Percentiles rank a stretch among this genome's conserved stretches.
These are phyloP conservation scores for Halesus radiatus DNA, from an alignment of 1,140 invertebrate species.

Conservation along the genomic window DNA sequence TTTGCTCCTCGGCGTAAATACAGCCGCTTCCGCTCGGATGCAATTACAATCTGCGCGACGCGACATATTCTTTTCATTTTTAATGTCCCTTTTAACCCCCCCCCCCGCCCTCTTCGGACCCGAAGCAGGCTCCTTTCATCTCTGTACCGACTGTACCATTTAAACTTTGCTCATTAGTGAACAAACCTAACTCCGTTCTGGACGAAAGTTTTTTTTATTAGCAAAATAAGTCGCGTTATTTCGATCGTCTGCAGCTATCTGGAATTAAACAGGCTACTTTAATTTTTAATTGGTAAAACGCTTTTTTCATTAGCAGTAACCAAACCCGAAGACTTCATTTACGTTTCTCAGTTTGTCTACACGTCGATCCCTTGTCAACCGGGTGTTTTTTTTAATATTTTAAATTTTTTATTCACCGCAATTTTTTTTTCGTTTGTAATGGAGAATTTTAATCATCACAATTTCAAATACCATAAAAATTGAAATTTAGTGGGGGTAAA, in stretches of 20 bases:
- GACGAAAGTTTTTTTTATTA: slow-evolving; percentile 33
- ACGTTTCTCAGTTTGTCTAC: no score
- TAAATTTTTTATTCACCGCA: no score
- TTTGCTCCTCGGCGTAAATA: slow-evolving; percentile 7
- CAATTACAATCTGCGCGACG: slow-evolving; percentile 35
- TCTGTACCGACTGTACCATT: not conserved
- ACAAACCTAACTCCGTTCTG: slow-evolving; percentile 18
- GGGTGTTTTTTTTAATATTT: no score
- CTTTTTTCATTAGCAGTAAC: no score
- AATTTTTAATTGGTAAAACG: no score
- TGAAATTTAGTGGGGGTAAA: no score
- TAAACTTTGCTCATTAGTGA: slow-evolving; percentile 44
- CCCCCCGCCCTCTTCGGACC: not conserved
- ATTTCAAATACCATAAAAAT: no score
- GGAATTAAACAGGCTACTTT: no score
- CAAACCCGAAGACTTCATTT: no score
- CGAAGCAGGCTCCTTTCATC: slow-evolving; percentile 30
- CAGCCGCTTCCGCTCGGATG: slow-evolving; percentile 20
- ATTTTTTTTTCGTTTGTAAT: no score
- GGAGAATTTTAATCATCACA: no score
- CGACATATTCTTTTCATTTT: slow-evolving; percentile 39
- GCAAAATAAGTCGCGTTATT: slow-evolving; percentile 28
- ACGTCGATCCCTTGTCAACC: no score
- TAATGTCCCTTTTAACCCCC: not conserved
- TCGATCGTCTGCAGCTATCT: slow-evolving; percentile 3